Percentiles rank a stretch among this genome's conserved stretches.
Conservation (phyloP, 2,113 vertebrate species). For the Girardinichthys multiradiatus region DNA sequence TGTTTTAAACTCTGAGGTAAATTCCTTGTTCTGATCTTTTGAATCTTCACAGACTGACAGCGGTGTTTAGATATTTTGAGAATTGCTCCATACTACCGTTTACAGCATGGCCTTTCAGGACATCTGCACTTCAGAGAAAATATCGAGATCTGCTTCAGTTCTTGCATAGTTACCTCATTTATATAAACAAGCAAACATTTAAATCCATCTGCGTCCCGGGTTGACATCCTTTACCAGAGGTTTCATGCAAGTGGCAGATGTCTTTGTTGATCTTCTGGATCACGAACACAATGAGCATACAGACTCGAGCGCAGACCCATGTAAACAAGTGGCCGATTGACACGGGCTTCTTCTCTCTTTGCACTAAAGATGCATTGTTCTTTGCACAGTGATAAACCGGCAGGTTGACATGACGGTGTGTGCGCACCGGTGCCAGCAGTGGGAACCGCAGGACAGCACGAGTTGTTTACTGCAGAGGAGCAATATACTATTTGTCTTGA, state of each 20-base stretch:
- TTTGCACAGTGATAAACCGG: slow-evolving; percentile 33
- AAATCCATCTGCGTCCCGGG: background rate
- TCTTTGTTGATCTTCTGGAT: background rate
- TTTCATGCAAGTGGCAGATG: slow-evolving; percentile 1
- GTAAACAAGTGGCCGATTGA: background rate
- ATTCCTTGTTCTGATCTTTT: background rate
- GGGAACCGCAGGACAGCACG: slow-evolving; percentile 43
- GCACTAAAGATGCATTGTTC: slow-evolving; percentile 50
- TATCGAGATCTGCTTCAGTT: slow-evolving; percentile 7
- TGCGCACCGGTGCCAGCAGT: slow-evolving; percentile 38
- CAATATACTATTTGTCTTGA: slow-evolving; percentile 55
- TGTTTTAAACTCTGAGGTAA: background rate
- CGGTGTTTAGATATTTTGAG: slow-evolving; percentile 1
- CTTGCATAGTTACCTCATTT: slow-evolving; percentile 4
- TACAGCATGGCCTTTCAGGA: slow-evolving; percentile 2
- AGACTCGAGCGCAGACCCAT: slow-evolving; percentile 14
- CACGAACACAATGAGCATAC: background rate
- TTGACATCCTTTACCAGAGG: background rate
- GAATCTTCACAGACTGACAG: slow-evolving; percentile 12
- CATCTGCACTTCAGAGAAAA: slow-evolving; percentile 15
- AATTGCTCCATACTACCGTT: background rate
- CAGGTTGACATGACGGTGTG: slow-evolving; percentile 27
- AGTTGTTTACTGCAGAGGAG: slow-evolving; percentile 54
- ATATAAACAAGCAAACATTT: background rate
- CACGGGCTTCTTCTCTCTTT: slow-evolving; percentile 21